These are phyloP conservation scores for Ataeniobius toweri DNA, from an alignment of 2,797 vertebrate species.

Conservation along the genomic window DNA sequence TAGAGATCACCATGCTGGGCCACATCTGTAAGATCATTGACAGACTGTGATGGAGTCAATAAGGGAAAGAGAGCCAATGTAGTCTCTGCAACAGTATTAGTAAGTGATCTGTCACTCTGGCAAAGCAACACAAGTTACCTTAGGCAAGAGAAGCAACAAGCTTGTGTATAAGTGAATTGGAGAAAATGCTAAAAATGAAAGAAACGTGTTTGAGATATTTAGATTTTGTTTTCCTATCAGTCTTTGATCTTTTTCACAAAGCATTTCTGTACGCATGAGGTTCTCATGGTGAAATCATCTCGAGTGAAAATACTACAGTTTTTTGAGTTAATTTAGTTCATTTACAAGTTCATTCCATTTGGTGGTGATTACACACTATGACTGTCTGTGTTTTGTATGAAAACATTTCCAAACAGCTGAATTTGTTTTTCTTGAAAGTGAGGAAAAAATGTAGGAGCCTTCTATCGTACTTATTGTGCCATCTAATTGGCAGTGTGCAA, in stretches of 20 bases:
- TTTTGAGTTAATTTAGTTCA: no score
- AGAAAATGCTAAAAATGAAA: conserved; percentile 20
- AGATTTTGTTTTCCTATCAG: conserved; percentile 6
- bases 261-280: no score
- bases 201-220: conserved; percentile 16
- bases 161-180: conserved; percentile 29
- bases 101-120: conserved; percentile 38
- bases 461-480: background rate
- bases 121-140: conserved; percentile 33
- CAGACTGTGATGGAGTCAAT: conserved; percentile 39
- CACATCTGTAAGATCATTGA: conserved; percentile 15
- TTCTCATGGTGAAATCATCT: no score
- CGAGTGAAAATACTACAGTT: no score
- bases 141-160: conserved; percentile 36
- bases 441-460: background rate
- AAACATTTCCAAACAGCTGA: background rate
- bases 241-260: background rate
- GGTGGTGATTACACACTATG: background rate
- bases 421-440: background rate
- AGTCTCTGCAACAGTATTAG: conserved; percentile 36
- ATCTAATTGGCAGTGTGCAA: background rate
- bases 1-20: conserved; percentile 37
- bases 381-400: background rate
- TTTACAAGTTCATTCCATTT: no score
- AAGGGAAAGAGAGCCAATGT: conserved; percentile 15